phyloP scores from a whole-genome alignment of 2,888 invertebrate genomes.

The Agapostemon virescens region DNA sequence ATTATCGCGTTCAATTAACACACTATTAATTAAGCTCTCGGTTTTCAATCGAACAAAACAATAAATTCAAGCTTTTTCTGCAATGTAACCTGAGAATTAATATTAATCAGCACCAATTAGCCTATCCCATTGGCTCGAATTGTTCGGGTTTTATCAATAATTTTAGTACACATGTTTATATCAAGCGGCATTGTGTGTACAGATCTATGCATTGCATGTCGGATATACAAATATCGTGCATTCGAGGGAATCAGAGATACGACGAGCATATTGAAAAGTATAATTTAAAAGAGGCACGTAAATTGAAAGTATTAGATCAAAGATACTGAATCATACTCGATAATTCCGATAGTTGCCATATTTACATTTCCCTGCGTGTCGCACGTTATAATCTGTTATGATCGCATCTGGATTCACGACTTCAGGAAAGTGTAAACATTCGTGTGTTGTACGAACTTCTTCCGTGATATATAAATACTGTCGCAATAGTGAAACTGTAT shows the following conservation, averaged over 20 bases:
- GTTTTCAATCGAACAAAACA: not conserved
- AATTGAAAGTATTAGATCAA: not conserved
- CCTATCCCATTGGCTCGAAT: not conserved
- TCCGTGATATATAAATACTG: not conserved
- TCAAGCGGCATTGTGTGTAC: not conserved
- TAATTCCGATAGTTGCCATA: not conserved
- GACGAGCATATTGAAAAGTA: not conserved
- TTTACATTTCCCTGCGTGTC: not conserved
- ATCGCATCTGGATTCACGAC: not conserved
- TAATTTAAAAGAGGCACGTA: not conserved
- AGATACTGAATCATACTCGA: not conserved
- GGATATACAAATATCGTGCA: not conserved
- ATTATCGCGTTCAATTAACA: not conserved
- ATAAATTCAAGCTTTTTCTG: not conserved
- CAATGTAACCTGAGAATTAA: not conserved
- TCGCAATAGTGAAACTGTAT: not conserved
- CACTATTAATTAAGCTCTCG: not conserved
- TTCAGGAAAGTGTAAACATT: not conserved
- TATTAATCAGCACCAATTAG: not conserved
- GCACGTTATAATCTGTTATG: not conserved
- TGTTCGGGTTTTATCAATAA: not conserved
- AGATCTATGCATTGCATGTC: not conserved
- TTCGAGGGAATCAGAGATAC: not conserved
- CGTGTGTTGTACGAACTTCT: not conserved
- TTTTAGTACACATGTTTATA: not conserved